Percentiles rank a stretch among this genome's conserved stretches.
Evolutionary conservation across 2,113 vertebrate species (phyloP).

Genomic region (Phaetusa simplex): DNA sequence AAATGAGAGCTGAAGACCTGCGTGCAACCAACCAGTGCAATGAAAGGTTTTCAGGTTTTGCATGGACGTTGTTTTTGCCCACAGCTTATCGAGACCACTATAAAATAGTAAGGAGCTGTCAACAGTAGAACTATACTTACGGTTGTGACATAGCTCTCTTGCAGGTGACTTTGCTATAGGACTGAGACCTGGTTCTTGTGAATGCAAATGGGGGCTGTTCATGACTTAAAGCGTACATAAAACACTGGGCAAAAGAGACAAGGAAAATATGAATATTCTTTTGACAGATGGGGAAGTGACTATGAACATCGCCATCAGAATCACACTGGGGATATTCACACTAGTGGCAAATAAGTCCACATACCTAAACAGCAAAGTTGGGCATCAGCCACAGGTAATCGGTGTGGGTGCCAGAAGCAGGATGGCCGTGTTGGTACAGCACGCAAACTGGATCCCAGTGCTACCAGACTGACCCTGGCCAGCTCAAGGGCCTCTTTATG

Average conservation of each 20-base stretch:
- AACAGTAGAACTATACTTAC: neutral
- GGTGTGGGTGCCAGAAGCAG: neutral
- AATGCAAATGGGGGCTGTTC: neutral
- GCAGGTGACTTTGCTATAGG: neutral
- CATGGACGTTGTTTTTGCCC: neutral
- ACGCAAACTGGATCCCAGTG: fast-evolving
- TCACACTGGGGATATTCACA: neutral
- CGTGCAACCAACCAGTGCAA: neutral
- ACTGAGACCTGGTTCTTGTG: neutral
- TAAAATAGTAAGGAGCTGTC: neutral
- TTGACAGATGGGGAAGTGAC: neutral
- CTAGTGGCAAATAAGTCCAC: neutral
- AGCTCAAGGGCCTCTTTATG: neutral
- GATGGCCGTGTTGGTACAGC: fast-evolving
- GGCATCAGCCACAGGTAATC: neutral
- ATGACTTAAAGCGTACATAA: neutral
- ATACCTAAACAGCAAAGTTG: neutral
- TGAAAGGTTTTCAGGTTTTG: neutral
- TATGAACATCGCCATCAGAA: neutral
- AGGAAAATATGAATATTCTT: neutral
- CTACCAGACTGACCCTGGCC: neutral
- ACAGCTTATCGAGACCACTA: neutral
- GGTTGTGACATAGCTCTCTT: neutral
- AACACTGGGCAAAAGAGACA: neutral
- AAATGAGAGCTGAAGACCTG: neutral